phyloP scores from a whole-genome alignment of 2,113 vertebrate species.

The Cryptomyrus ogoouensis region DNA sequence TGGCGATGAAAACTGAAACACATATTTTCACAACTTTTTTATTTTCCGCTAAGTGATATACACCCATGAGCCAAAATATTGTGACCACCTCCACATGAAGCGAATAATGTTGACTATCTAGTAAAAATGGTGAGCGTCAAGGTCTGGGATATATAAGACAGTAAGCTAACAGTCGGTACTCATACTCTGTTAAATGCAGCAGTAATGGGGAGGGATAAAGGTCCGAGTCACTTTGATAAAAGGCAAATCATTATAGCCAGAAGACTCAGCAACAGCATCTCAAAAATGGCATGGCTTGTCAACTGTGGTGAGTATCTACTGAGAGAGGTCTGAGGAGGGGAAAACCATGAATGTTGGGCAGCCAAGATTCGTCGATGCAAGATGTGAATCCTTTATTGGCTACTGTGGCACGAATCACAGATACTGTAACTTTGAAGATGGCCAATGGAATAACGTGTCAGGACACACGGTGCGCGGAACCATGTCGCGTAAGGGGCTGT shows the following conservation, averaged over 20 bases:
- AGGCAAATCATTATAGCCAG: neutral
- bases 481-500: neutral
- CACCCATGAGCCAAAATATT: neutral
- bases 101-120: neutral
- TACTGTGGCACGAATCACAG: neutral
- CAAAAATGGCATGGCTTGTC: neutral
- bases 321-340: neutral
- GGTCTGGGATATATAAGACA: neutral
- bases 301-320: neutral
- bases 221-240: neutral
- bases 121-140: neutral
- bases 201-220: neutral
- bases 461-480: neutral
- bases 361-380: neutral
- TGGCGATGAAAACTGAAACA: neutral
- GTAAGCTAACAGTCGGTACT: neutral
- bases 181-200: neutral
- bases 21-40: neutral
- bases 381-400: neutral
- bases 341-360: neutral
- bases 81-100: neutral
- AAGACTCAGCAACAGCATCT: neutral
- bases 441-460: neutral
- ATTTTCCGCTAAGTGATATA: neutral
- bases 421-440: neutral